Percentiles rank a stretch among this genome's conserved stretches.
These are phyloP conservation scores for Cheirogaleus medius DNA, from an alignment of 2,113 vertebrate species.

Conservation along the genomic window DNA sequence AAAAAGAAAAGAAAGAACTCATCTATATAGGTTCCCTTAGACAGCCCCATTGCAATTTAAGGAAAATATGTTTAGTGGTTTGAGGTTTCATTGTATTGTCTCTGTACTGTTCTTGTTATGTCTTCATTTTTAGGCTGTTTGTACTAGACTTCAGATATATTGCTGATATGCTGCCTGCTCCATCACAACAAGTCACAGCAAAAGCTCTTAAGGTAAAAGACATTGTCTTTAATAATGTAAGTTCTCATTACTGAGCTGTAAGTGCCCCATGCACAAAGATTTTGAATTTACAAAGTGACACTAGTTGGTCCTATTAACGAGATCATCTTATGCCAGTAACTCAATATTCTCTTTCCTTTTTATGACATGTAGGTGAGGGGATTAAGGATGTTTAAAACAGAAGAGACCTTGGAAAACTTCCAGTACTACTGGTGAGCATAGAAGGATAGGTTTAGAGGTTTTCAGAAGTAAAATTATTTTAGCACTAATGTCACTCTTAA, in stretches of 20 bases:
- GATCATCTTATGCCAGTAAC: background rate
- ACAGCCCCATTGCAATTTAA: background rate
- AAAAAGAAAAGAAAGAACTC: background rate
- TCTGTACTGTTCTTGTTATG: background rate
- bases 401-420: background rate
- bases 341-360: slow-evolving; percentile 24
- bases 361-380: background rate
- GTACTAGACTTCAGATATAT: slow-evolving; percentile 19
- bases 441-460: background rate
- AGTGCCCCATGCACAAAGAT: background rate
- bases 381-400: background rate
- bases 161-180: background rate
- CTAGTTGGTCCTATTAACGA: background rate
- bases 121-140: slow-evolving; percentile 30
- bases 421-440: background rate
- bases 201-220: slow-evolving; percentile 16
- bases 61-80: slow-evolving; percentile 46
- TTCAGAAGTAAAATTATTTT: slow-evolving; percentile 4
- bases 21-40: background rate
- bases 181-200: background rate
- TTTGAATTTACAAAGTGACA: slow-evolving; percentile 19
- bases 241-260: background rate
- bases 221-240: slow-evolving; percentile 35
- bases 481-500: background rate
- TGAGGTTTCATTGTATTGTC: background rate